Percentiles rank a stretch among this genome's conserved stretches.
Evolutionary conservation across 2,113 vertebrate species (phyloP).

Genomic region (Hydrolagus affinis): DNA sequence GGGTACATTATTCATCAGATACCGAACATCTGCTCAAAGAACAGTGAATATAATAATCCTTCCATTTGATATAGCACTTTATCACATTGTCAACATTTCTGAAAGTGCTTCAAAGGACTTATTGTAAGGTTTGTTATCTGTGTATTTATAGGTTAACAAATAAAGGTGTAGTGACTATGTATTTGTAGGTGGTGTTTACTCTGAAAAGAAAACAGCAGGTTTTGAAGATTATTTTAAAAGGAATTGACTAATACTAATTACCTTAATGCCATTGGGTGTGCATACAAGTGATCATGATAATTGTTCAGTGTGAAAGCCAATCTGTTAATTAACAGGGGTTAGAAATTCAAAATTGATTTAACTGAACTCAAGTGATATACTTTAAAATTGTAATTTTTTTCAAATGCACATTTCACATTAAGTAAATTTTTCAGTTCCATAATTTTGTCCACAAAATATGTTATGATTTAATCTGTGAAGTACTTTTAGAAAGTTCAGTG

Average conservation of each 20-base stretch:
- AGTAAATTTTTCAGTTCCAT: background rate
- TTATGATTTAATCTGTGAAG: too few species aligned
- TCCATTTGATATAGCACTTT: background rate
- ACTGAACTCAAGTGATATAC: background rate
- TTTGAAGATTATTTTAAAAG: slow-evolving; percentile 14
- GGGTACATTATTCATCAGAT: too few species aligned
- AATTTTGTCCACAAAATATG: background rate
- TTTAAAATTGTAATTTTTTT: background rate
- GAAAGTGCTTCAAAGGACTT: too few species aligned
- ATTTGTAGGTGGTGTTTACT: too few species aligned
- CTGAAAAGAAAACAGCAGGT: slow-evolving; percentile 3
- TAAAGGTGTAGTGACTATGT: too few species aligned
- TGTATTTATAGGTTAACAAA: too few species aligned
- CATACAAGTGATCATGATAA: background rate
- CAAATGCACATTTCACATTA: background rate
- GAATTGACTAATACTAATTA: background rate
- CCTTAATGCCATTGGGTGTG: background rate
- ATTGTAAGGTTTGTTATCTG: too few species aligned
- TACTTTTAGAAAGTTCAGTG: too few species aligned
- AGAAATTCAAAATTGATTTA: background rate
- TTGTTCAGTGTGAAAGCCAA: background rate
- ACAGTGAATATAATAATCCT: background rate
- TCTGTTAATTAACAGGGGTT: background rate
- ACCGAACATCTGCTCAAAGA: background rate
- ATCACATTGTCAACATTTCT: too few species aligned